These are phyloP conservation scores for Epinotia ramella DNA, from an alignment of 2,888 invertebrate genomes.

Conservation along the genomic window DNA sequence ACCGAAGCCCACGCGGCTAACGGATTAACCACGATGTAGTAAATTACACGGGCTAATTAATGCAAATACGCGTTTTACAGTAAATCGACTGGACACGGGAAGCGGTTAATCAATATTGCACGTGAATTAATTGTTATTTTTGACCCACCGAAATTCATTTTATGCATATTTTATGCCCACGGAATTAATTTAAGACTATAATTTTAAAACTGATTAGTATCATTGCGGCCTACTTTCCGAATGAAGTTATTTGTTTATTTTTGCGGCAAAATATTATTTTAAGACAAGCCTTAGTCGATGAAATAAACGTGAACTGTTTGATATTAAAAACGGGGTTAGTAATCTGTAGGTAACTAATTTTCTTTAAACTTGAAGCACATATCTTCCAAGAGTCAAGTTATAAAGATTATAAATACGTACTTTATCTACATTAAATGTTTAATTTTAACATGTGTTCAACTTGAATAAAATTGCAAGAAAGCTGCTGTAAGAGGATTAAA, in stretches of 20 bases:
- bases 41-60: constrained; percentile 78
- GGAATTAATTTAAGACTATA: background rate
- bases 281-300: no score
- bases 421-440: background rate
- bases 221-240: no score
- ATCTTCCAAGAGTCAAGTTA: no score
- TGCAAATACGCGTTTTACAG: constrained; percentile 68
- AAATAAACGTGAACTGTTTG: no score
- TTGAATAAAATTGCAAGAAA: constrained; percentile 6
- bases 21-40: constrained; percentile 64
- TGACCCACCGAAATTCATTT: background rate
- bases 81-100: constrained; percentile 67
- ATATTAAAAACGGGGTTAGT: no score
- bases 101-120: constrained; percentile 60
- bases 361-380: no score
- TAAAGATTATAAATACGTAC: background rate
- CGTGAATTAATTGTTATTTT: constrained; percentile 47
- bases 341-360: no score
- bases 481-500: background rate
- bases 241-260: no score
- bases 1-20: constrained; percentile 74
- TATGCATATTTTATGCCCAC: constrained; percentile 12
- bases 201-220: no score
- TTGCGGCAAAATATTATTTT: no score
- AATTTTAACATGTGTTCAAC: background rate